A percentile compares a stretch with the other conserved stretches of the same genome.
These are phyloP conservation scores for Protomyctophum bolini DNA, from an alignment of 2,113 vertebrate species.

Conservation along the genomic window DNA sequence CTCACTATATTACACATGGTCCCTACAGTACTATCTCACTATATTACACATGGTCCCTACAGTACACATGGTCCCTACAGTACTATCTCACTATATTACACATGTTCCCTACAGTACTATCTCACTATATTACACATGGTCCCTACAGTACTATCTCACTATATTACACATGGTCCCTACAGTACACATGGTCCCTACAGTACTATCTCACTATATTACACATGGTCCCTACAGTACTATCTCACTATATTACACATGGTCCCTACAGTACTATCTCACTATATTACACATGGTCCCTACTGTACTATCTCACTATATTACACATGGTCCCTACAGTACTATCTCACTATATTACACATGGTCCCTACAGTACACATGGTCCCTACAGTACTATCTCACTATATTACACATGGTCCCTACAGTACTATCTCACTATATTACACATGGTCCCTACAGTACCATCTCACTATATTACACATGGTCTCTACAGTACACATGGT, in stretches of 20 bases:
- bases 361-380: too few relatives aligned
- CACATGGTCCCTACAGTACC: too few relatives aligned
- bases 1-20: neutral
- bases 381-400: neutral
- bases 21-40: neutral
- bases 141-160: neutral
- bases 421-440: neutral
- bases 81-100: neutral
- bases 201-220: neutral
- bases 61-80: too few relatives aligned
- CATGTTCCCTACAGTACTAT: neutral
- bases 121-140: neutral
- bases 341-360: neutral
- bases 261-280: neutral
- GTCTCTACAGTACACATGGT: too few relatives aligned
- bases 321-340: too few relatives aligned
- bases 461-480: neutral
- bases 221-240: neutral
- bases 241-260: neutral
- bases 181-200: too few relatives aligned
- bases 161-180: too few relatives aligned
- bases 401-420: neutral
- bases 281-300: neutral
- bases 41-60: too few relatives aligned
- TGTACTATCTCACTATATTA: neutral